phyloP scores from a whole-genome alignment of 2,888 invertebrate genomes.

The Napeogenes inachia region DNA sequence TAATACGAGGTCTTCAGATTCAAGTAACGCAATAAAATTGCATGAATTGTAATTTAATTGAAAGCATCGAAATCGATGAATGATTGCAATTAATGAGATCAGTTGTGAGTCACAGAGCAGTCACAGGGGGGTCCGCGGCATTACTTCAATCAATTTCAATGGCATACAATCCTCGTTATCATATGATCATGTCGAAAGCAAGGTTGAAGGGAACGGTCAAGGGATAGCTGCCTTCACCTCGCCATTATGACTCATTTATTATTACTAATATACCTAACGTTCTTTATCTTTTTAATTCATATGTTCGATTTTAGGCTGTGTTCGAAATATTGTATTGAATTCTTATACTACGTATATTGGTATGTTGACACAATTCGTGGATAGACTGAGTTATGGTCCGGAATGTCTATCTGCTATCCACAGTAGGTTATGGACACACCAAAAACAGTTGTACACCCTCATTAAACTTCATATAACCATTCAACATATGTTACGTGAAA shows the following conservation, averaged over 20 bases:
- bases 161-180: conserved; percentile 51
- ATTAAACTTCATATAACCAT: not conserved
- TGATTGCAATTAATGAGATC: conserved; percentile 35
- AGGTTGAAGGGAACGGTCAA: conserved; percentile 69
- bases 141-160: conserved; percentile 35
- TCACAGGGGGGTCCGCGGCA: conserved; percentile 30
- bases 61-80: conserved; percentile 27
- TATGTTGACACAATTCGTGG: too few species aligned
- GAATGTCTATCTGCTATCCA: too few species aligned
- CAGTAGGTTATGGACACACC: too few species aligned
- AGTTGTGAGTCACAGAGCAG: conserved; percentile 32
- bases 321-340: too few species aligned
- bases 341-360: too few species aligned
- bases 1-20: conserved; percentile 7
- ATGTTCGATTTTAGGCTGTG: too few species aligned
- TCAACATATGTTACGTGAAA: not conserved
- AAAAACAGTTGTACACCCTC: not conserved
- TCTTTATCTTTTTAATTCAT: not conserved
- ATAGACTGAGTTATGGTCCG: too few species aligned
- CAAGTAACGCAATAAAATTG: not conserved
- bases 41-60: conserved; percentile 23
- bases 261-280: conserved; percentile 31
- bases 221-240: conserved; percentile 68
- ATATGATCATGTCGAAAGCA: conserved; percentile 66
- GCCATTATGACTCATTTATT: conserved; percentile 55